Percentiles rank a stretch among this genome's conserved stretches.
phyloP scores from a whole-genome alignment of 2,113 vertebrate genomes.

The Trochalopteron elliotii region DNA sequence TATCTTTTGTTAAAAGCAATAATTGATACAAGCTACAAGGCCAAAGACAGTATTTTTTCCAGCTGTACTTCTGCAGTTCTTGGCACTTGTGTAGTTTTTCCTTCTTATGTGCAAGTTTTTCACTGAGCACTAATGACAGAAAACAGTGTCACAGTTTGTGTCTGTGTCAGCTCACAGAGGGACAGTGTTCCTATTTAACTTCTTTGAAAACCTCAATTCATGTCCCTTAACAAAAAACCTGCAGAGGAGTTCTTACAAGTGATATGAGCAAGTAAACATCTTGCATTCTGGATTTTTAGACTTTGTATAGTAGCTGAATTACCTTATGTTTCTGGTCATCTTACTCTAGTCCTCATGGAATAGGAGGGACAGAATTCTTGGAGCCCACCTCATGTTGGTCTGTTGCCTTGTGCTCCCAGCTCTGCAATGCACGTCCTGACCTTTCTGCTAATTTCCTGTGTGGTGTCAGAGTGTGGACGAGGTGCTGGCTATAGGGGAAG shows the following conservation, averaged over 20 bases:
- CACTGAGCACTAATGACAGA: neutral
- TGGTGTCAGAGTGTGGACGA: neutral
- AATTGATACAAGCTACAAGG: neutral
- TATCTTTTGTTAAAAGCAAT: neutral
- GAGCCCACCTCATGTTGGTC: fast-evolving
- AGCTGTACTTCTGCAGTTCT: neutral
- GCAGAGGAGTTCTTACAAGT: neutral
- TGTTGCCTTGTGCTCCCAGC: neutral
- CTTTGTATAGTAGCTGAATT: neutral
- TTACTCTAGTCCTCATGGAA: neutral
- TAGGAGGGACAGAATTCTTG: neutral
- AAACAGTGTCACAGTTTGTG: neutral
- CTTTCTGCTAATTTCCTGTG: neutral
- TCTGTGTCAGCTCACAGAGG: neutral
- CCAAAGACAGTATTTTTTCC: neutral
- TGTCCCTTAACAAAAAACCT: neutral
- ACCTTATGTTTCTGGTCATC: neutral
- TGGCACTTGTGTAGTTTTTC: neutral
- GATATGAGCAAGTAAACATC: fast-evolving
- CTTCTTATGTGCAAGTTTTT: neutral
- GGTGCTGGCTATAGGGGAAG: neutral
- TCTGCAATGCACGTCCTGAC: neutral
- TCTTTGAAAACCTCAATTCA: neutral
- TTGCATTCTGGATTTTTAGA: neutral
- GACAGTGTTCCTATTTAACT: neutral